Evolutionary conservation across 2,888 invertebrate genomes (phyloP), one percentile per base, ranked within the genome.

Genomic region (Andrena camellia): DNA sequence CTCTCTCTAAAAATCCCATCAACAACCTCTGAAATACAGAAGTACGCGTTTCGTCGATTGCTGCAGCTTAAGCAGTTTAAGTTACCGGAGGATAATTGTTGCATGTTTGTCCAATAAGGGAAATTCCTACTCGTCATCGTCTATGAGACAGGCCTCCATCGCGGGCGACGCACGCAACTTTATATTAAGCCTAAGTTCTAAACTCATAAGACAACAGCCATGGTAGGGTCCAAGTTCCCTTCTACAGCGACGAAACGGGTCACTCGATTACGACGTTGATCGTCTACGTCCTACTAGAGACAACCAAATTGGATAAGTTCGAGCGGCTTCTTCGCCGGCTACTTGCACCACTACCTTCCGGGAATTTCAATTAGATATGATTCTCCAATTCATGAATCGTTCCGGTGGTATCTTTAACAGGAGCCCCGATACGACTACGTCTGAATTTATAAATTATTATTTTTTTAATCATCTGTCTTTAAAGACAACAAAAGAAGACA

Each of bases 251-350:
- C 78, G 88, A 90, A 92, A 90, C 90, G 87, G 90, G 90, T 91
- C 92, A 91, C 92, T 26, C 93, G 91, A 92, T 93, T 92, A 92
- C 88, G 86, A 87, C 88, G 90, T 90, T 91, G 92, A 92, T 92
- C 92, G 91, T 91, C 89, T 89, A 88, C 83, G 87, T 42, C 5
- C 42, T 42, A 42, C 42, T 42, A 88, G 89, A 87, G 82, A 88
- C 86, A 86, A 87, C 92, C 89, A 91, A 92, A 92, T 92, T 92
- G 92, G 89, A 89, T 89, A 92, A 92, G 90, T 92, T 92, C 86
- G 89, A 90, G 90, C 86, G 89, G 87, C 88, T 88, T 88, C 86
- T 87, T 90, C 87, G 83, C 83, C 80, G 83, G 33, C 86, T 72
- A 85, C 87, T 84, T 83, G 71, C 60, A 67, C 71, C 78, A 80